phyloP scores from a whole-genome alignment of 2,888 invertebrate genomes.

The Hemistola chrysoprasaria region DNA sequence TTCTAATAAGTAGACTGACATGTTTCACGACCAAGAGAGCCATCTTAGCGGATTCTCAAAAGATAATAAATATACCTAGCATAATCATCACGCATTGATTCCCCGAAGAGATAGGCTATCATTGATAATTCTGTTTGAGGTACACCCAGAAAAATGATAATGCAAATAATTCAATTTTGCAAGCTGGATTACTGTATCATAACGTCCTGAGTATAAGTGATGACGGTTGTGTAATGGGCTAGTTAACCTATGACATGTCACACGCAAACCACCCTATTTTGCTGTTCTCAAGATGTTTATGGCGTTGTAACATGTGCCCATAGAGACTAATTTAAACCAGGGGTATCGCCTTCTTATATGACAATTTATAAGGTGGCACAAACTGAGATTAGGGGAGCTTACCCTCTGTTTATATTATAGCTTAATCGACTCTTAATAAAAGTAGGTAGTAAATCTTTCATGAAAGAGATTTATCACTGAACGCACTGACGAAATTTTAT shows the following conservation, averaged over 20 bases:
- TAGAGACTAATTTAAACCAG: constrained; percentile 18
- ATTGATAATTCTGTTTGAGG: no score
- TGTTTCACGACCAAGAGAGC: no score
- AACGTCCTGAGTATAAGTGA: constrained; percentile 22
- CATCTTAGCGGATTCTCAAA: no score
- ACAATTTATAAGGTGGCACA: constrained; percentile 13
- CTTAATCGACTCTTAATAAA: not conserved
- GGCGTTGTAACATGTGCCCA: constrained; percentile 14
- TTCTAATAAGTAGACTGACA: no score
- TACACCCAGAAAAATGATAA: no score
- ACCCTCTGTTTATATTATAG: not conserved
- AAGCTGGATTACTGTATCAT: constrained; percentile 10
- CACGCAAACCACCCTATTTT: constrained; percentile 32
- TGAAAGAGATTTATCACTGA: no score
- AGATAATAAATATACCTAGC: no score
- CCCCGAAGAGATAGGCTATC: no score
- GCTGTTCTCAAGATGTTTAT: constrained; percentile 20
- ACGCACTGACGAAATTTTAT: no score
- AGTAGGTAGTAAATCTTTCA: no score
- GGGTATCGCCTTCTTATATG: constrained; percentile 2
- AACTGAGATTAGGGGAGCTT: constrained; percentile 2
- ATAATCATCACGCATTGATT: no score
- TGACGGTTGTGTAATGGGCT: constrained; percentile 51
- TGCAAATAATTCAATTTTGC: not conserved
- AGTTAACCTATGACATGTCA: constrained; percentile 57